Evolutionary conservation across 1,140 invertebrate species (phyloP).

Genomic region (Micrasema longulum): DNA sequence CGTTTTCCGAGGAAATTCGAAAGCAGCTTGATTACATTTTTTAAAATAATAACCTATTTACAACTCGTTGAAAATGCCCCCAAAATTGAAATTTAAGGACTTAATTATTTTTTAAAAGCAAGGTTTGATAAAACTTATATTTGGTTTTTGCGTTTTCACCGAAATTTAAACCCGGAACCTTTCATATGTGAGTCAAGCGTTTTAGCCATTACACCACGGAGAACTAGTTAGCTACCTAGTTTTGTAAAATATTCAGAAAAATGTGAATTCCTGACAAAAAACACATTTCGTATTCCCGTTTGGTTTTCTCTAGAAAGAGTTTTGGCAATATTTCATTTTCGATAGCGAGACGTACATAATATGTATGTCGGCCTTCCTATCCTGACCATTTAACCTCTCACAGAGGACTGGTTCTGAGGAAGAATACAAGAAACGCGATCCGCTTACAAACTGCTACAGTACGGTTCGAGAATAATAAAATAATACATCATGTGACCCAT

Average conservation of each 20-base stretch:
- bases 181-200: no score
- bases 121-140: no score
- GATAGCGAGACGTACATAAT: conserved; percentile 10
- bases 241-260: not conserved
- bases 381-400: conserved; percentile 5
- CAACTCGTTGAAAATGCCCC: no score
- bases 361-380: not conserved
- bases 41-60: no score
- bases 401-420: not conserved
- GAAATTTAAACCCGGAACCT: no score
- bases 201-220: no score
- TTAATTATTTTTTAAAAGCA: no score
- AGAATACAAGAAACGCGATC: conserved; percentile 24
- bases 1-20: no score
- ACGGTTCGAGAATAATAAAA: conserved; percentile 28
- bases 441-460: conserved; percentile 31
- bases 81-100: no score
- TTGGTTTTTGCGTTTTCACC: no score
- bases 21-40: no score
- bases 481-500: conserved; percentile 33
- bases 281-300: conserved; percentile 14
- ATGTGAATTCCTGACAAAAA: conserved; percentile 1
- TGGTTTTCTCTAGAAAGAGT: not conserved
- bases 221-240: no score
- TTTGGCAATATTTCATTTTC: conserved; percentile 26